phyloP scores from a whole-genome alignment of 2,797 vertebrate species.

The Carcharodon carcharias region DNA sequence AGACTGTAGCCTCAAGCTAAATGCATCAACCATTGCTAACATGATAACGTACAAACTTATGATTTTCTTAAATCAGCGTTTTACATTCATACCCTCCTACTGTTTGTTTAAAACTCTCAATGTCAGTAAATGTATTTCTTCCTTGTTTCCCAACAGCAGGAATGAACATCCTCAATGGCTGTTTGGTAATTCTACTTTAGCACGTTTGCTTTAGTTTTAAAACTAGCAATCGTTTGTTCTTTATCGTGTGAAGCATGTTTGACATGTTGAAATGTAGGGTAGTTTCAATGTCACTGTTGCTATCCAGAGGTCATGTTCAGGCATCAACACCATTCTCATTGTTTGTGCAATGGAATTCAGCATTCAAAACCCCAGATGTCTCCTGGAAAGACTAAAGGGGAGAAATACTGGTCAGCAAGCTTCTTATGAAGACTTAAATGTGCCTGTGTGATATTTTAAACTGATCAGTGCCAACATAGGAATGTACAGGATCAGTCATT shows the following conservation, averaged over 20 bases:
- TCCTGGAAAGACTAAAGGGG: not conserved
- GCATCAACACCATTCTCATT: conserved; percentile 21
- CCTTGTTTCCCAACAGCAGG: not conserved
- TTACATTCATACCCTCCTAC: not conserved
- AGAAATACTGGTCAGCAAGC: not conserved
- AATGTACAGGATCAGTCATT: not conserved
- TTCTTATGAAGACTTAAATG: not conserved
- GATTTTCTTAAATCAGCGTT: not conserved
- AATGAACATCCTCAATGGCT: not conserved
- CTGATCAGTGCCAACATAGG: not conserved
- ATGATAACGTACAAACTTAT: not conserved
- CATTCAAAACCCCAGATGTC: conserved; percentile 11
- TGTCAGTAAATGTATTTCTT: not conserved
- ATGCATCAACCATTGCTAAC: not conserved
- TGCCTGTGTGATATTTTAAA: not conserved
- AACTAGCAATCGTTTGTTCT: not conserved
- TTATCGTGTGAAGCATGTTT: not conserved
- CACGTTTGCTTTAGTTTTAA: not conserved
- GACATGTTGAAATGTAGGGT: not conserved
- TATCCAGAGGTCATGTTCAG: conserved; percentile 31
- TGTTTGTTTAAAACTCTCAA: not conserved
- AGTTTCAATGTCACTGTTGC: not conserved
- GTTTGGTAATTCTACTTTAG: not conserved
- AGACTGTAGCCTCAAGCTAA: conserved; percentile 15
- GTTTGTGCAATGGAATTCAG: not conserved